These are phyloP conservation scores for Acrocephalus scirpaceus DNA, from an alignment of 2,797 vertebrate species.

Conservation along the genomic window DNA sequence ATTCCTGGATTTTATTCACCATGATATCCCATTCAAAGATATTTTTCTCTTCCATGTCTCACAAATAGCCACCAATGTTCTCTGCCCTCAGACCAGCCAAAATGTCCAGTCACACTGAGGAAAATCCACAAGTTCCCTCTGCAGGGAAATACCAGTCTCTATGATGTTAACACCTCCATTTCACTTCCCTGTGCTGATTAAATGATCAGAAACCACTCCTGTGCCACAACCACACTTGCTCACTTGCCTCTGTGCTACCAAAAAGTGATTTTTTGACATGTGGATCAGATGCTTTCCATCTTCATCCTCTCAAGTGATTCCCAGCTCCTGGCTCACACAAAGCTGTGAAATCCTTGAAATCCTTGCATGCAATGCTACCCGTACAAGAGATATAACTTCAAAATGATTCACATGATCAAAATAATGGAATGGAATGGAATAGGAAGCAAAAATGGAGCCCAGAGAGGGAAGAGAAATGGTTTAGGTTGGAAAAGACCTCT, in stretches of 20 bases:
- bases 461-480: not conserved
- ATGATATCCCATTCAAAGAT: not conserved
- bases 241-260: not conserved
- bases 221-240: accelerated
- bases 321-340: not conserved
- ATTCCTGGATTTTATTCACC: not conserved
- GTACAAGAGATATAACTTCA: not conserved
- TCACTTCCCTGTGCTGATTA: not conserved
- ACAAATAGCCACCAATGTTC: not conserved
- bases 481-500: not conserved
- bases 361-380: not conserved
- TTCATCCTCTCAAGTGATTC: not conserved
- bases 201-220: not conserved
- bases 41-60: not conserved
- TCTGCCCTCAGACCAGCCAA: not conserved
- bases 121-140: not conserved
- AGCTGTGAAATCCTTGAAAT: not conserved
- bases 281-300: not conserved
- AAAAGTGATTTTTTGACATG: not conserved
- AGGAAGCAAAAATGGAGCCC: not conserved
- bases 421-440: accelerated
- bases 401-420: not conserved
- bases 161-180: not conserved
- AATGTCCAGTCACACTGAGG: accelerated
- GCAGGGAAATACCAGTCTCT: not conserved